Evolutionary conservation across 35 echinoderm and acorn worm genomes (phyloP).

Genomic region (Acanthaster planci): DNA sequence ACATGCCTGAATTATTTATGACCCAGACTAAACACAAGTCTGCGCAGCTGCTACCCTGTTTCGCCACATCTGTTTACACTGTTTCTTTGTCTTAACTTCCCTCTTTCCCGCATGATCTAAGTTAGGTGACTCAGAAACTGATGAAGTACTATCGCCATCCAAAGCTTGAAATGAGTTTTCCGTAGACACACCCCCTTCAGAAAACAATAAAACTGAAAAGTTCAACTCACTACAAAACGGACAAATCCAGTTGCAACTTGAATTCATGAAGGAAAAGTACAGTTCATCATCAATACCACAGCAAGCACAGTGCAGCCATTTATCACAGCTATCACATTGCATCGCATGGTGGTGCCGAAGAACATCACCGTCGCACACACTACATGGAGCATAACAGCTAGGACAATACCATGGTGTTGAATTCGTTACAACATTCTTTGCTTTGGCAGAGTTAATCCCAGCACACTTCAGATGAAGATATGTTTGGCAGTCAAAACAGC

Average conservation of each 20-base stretch:
- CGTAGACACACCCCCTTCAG: neutral
- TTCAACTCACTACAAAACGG: conserved; percentile 5
- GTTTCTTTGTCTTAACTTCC: no score
- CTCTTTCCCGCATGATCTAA: no score
- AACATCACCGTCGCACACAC: conserved; percentile 45
- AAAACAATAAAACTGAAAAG: conserved; percentile 17
- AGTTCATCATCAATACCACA: conserved; percentile 22
- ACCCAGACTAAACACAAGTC: no score
- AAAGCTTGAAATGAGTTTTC: conserved; percentile 9
- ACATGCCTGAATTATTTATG: no score
- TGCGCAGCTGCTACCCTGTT: no score
- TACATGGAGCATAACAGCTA: conserved; percentile 37
- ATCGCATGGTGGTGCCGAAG: conserved; percentile 13
- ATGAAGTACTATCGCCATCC: no score
- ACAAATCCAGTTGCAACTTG: conserved; percentile 38
- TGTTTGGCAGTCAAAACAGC: conserved; percentile 33
- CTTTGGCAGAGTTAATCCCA: neutral
- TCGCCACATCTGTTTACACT: no score
- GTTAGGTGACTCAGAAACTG: no score
- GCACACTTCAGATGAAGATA: conserved; percentile 35
- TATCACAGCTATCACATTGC: conserved; percentile 43
- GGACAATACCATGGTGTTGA: conserved; percentile 49
- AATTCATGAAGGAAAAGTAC: conserved; percentile 17
- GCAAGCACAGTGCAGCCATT: conserved; percentile 26
- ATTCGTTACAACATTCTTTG: conserved; percentile 7